Evolutionary conservation across 2,113 vertebrate species (phyloP), one percentile per base, ranked within the genome.

Genomic region (Pluvianellus socialis): DNA sequence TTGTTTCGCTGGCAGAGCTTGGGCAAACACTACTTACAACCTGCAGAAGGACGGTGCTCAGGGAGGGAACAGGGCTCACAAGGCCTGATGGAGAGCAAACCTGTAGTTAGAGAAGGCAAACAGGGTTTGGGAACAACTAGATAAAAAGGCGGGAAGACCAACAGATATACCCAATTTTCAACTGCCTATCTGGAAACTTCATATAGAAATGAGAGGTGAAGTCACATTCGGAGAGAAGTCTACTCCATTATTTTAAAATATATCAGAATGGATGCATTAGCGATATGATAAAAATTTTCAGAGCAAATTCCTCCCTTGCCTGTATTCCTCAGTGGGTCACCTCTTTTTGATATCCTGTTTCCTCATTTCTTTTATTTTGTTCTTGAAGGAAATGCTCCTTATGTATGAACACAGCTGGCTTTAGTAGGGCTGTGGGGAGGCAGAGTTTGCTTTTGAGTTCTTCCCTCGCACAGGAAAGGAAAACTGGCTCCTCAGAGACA

Each of bases 391-490:
- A 92, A 85, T 61, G 61, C 66, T 94, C 73, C 76, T 81, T 30
- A 3, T 91, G 68, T 73, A 50, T 79, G 91, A 91, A 38, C 86
- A 79, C 92, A 96, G 88, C 92, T 96, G 94, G 92, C 62, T 96
- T 77, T 49, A 58, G 72, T 26, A 62, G 79, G 79, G 74, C 83
- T 87, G 22, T 35, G 61, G 53, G 76, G 68, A 89, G 80, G 61
- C 56, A 72, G 42, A 67, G 55, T 63, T 93, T 77, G 73, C 77
- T 68, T 90, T 52, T 79, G 84, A 94, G 86, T 53, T 63, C 83
- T 93, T 94, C 76, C 42, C 75, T 95, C 92, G 62, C 79, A 90
- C 94, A 91, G 92, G 92, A 97, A 95, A 83, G 82, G 75, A 93
- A 83, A 93, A 70, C 79, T 67, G 86, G 44, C 61, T 96, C 96